A percentile compares a stretch with the other conserved stretches of the same genome.
phyloP scores from a whole-genome alignment of 2,113 vertebrate genomes.

The Corynorhinus townsendii region DNA sequence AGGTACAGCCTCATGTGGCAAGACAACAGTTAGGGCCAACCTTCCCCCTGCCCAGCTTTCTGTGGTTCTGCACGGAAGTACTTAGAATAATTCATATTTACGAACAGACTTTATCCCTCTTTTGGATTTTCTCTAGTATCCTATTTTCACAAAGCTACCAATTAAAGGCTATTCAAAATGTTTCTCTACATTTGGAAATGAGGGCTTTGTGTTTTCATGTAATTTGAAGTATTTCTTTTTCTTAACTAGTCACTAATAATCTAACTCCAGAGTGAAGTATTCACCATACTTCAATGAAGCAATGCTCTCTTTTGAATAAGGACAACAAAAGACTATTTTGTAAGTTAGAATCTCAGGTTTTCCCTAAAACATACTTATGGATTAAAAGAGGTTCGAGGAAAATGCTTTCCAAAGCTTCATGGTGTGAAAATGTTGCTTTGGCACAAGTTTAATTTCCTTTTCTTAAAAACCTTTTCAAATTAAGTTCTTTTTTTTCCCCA shows the following conservation, averaged over 20 bases:
- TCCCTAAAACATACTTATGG: background rate
- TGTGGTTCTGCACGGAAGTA: background rate
- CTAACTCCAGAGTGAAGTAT: background rate
- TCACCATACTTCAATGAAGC: background rate
- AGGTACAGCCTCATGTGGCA: background rate
- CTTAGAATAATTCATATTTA: background rate
- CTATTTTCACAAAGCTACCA: conserved; percentile 3
- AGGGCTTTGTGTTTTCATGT: background rate
- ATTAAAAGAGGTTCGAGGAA: background rate
- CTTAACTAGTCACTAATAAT: background rate
- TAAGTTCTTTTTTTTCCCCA: background rate
- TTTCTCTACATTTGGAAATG: background rate
- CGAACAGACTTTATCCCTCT: background rate
- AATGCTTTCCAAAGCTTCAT: background rate
- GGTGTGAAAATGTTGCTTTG: background rate
- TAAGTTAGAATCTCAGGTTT: background rate
- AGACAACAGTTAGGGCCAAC: rapidly evolving
- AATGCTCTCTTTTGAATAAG: background rate
- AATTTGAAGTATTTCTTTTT: background rate
- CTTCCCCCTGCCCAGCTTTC: background rate
- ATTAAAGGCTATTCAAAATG: conserved; percentile 13
- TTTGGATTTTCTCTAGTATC: background rate
- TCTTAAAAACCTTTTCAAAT: background rate
- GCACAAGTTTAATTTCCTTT: background rate
- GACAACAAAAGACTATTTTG: background rate